Evolutionary conservation across 2,113 vertebrate species (phyloP), one percentile per base, ranked within the genome.

Genomic region (Ciconia boyciana): DNA sequence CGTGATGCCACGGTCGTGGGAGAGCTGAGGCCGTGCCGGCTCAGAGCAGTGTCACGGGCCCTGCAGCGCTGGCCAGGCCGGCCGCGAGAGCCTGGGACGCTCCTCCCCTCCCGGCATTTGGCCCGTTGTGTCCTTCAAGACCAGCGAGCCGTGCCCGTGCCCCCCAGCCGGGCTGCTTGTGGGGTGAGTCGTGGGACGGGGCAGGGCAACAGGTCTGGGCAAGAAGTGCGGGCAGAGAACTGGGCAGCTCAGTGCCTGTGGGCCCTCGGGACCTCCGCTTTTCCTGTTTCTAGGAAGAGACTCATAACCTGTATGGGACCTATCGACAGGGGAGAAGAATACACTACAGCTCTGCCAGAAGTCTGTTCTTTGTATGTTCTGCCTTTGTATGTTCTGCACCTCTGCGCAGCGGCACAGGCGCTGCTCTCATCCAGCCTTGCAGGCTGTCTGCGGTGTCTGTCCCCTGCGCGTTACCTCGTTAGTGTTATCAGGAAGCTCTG

Each of bases 181-280:
- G 49, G 16, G 29, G 15, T 0, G 5, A 71, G 28, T 14, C 3
- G 2, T 1, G 1, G 34, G 26, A 15, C 1, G 0, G 64, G 29
- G 39, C 52, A 52, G 61, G 11, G 80, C 10, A 25, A 9, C 36
- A 11, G 52, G 21, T 24, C 61, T 39, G 79, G 61, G 46, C 28
- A 20, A 68, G 48, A 39, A 19, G 24, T 2, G 0, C 2, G 1
- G 39, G 34, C 70, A 39, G 54, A 41, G 48, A 9, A 16, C 25
- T 3, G 29, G 24, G 34, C 66, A 16, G 6, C 8, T 61, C 58
- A 7, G 39, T 6, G 51, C 46, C 39, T 17, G 15, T 6, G 14
- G 25, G 39, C 21, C 15, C 36, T 24, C 7, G 0, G 46, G 43
- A 31, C 52, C 58, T 17, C 48, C 43, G 36, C 20, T 28, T 46